Evolutionary conservation across 2,797 vertebrate species (phyloP).

Genomic region (Trachurus trachurus): DNA sequence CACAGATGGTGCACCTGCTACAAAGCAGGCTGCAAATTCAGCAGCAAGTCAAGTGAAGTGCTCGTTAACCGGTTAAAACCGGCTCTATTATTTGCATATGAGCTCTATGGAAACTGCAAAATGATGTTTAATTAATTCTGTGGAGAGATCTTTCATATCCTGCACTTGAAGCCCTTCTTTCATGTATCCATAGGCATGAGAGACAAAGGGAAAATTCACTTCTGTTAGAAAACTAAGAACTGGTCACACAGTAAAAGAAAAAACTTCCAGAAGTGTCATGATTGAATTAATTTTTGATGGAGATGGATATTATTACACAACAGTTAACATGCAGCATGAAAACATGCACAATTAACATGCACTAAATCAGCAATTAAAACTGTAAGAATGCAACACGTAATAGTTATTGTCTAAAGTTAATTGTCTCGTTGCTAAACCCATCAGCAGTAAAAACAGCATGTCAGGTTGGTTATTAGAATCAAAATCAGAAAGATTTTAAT

Average conservation of each 20-base stretch:
- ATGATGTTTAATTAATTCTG: slow-evolving; percentile 38
- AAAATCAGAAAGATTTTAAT: no score
- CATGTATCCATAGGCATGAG: background rate
- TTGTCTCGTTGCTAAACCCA: slow-evolving; percentile 35
- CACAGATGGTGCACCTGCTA: slow-evolving; percentile 43
- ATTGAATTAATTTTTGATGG: background rate
- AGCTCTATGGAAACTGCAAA: slow-evolving; percentile 23
- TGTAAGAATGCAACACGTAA: slow-evolving; percentile 18
- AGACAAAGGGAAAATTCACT: background rate
- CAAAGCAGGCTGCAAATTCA: slow-evolving; percentile 7
- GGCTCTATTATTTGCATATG: slow-evolving; percentile 29
- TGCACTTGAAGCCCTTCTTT: slow-evolving; percentile 32
- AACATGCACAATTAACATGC: slow-evolving; percentile 11
- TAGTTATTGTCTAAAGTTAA: slow-evolving; percentile 32
- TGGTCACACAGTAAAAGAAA: slow-evolving; percentile 3
- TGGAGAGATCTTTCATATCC: slow-evolving; percentile 34
- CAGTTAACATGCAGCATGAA: background rate
- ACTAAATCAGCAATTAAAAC: slow-evolving; percentile 17
- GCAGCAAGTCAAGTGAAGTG: slow-evolving; percentile 25
- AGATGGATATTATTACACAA: slow-evolving; percentile 1
- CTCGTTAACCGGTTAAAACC: slow-evolving; percentile 41
- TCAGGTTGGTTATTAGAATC: slow-evolving; percentile 32
- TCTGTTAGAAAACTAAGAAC: background rate
- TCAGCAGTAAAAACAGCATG: slow-evolving; percentile 55
- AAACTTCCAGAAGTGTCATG: background rate